Percentiles rank a stretch among this genome's conserved stretches.
Conservation (phyloP, 2,888 invertebrate species). For the Coelinius sp. region DNA sequence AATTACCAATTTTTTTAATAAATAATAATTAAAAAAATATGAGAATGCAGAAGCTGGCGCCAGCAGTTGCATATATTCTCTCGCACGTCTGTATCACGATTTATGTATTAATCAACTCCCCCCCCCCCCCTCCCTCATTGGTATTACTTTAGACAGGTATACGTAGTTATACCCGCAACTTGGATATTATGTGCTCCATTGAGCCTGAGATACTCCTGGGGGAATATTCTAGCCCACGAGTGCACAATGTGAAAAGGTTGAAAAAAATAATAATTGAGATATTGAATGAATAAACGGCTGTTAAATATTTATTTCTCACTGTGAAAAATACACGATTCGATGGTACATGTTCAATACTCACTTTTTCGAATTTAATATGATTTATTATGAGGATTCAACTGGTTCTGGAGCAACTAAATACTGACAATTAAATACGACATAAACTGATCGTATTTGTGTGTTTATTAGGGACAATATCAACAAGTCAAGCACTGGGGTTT, state of each 20-base stretch:
- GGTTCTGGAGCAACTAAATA: background rate
- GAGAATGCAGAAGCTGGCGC: conserved; percentile 53
- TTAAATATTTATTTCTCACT: background rate
- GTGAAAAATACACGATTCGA: background rate
- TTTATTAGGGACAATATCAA: conserved; percentile 33
- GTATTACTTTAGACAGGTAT: conserved; percentile 14
- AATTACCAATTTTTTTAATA: background rate
- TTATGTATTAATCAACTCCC: conserved; percentile 38
- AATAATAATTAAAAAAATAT: background rate
- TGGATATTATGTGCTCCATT: conserved; percentile 27
- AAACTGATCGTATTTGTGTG: conserved; percentile 10
- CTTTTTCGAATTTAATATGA: too few relatives aligned
- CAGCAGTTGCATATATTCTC: conserved; percentile 43
- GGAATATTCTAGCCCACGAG: conserved; percentile 25
- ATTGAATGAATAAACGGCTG: conserved; percentile 1
- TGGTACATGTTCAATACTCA: too few relatives aligned
- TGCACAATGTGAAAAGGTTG: background rate
- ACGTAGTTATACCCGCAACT: background rate
- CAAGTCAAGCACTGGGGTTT: conserved; percentile 19
- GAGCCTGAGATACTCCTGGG: conserved; percentile 14
- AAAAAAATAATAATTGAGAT: background rate
- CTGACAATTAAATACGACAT: background rate
- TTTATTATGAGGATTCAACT: too few relatives aligned
- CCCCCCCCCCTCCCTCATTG: conserved; percentile 12
- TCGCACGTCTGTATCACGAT: conserved; percentile 32